A percentile compares a stretch with the other conserved stretches of the same genome.
These are phyloP conservation scores for Potorous gilbertii DNA, from an alignment of 2,797 vertebrate genomes.

Conservation along the genomic window DNA sequence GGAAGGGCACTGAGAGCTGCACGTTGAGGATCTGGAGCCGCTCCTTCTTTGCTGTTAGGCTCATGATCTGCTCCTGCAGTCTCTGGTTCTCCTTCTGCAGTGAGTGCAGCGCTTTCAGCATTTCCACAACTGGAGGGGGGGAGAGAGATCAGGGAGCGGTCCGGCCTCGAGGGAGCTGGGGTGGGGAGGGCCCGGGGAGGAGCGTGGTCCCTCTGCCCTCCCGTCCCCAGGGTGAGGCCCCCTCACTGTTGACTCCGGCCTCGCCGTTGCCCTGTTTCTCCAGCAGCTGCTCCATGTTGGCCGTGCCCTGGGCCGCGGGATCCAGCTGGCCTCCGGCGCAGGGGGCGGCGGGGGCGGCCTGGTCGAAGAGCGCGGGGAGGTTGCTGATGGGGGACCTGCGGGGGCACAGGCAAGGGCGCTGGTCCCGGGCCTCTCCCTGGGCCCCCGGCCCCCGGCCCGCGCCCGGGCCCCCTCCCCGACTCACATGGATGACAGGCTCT, in stretches of 20 bases:
- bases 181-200: neutral
- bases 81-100: constrained; percentile 97
- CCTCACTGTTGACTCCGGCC: constrained; percentile 95
- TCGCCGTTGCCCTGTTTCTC: constrained; percentile 95
- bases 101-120: constrained; percentile 95
- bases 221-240: constrained; percentile 28
- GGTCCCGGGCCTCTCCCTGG: fast-evolving
- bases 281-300: constrained; percentile 94
- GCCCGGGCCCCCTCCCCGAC: constrained; percentile 68
- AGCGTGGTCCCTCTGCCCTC: neutral
- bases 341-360: constrained; percentile 85
- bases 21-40: constrained; percentile 94
- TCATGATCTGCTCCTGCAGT: constrained; percentile 96
- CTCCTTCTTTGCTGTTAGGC: constrained; percentile 94
- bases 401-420: neutral
- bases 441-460: constrained; percentile 5
- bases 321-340: constrained; percentile 88
- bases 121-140: constrained; percentile 90
- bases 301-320: constrained; percentile 90
- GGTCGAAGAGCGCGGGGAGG: constrained; percentile 94
- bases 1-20: constrained; percentile 92
- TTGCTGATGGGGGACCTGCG: constrained; percentile 95
- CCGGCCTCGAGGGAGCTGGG: neutral
- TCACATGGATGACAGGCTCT: constrained; percentile 95
- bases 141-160: neutral